Evolutionary conservation across 92 coral and sea anemone genomes (phyloP), one percentile per base, ranked within the genome.

Genomic region (Porites cylindrica): DNA sequence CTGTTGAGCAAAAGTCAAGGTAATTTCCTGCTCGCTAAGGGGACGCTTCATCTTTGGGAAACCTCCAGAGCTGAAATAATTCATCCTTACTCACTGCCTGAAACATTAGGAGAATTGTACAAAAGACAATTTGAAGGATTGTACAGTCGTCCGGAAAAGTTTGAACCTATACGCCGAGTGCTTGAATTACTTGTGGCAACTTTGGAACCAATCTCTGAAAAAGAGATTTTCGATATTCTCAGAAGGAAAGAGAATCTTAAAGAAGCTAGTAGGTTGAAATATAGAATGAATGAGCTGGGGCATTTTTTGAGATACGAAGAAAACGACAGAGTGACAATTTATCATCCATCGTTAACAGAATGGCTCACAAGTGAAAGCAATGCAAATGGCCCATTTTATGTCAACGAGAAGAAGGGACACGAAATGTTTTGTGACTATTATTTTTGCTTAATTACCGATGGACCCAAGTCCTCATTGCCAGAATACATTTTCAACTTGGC

Each of bases 121-220:
- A 71, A 89, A n/a, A 82, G 79, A 1, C 86, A 90, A 51, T 89
- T 92, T 21, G 85, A 89, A 79, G 51, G 87, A 83, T 16, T 82
- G 47, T 82, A 82, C 21, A 50, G 51, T 66, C 64, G 66, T 8
- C 26, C 24, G 29, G 69, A 83, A 63, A 51, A 88, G 1, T 91
- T 91, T 62, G 74, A 89, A 75, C 74, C 75, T 61, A 54, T 85
- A 10, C 83, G 86, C 11, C 58, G 66, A 11, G 71, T 92, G 17
- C 70, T 94, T 18, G 98, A 94, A 81, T 80, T 94, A 18, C 88
- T 94, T 17, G 84, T 94, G 16, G 85, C 98, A 6, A 32, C 90
- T 1, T 86, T 78, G 58, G 66, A 83, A 1, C 98, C 98, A 18
- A 62, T 95, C 56, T 82, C 72, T 2, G 26, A 43, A 2, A 83